Conservation (phyloP, 2,888 invertebrate genomes). For the Agonopterix arenella region DNA sequence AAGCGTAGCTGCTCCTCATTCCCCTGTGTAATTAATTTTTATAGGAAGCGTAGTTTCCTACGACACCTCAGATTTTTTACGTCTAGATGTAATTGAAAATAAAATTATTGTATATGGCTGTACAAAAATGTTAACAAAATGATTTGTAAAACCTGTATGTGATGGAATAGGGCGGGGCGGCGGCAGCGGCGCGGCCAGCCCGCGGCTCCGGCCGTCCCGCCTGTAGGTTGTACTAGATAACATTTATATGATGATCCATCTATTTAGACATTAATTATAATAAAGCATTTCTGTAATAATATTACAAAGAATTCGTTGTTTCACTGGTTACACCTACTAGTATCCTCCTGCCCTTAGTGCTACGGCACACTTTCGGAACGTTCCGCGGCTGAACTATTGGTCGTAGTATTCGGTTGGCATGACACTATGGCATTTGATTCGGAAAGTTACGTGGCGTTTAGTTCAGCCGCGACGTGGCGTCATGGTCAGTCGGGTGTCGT, state of each 20-base stretch:
- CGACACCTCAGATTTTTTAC: conserved; percentile 75
- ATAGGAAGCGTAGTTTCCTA: conserved; percentile 76
- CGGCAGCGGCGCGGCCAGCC: conserved; percentile 46
- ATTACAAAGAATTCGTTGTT: conserved; percentile 66
- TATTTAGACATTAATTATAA: conserved; percentile 81
- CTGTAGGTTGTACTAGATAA: conserved; percentile 75
- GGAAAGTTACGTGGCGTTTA: too few species aligned
- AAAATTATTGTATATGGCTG: conserved; percentile 78
- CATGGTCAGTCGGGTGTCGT: too few species aligned
- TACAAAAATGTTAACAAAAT: conserved; percentile 75
- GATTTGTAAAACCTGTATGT: conserved; percentile 74
- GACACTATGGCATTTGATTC: too few species aligned
- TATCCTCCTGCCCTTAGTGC: too few species aligned
- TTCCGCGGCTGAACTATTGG: too few species aligned
- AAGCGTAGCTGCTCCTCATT: conserved; percentile 73
- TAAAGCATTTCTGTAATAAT: conserved; percentile 82
- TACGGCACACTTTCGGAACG: too few species aligned
- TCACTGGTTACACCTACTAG: conserved; percentile 27
- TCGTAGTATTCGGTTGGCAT: too few species aligned
- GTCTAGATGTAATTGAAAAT: conserved; percentile 76
- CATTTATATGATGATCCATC: conserved; percentile 79
- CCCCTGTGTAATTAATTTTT: conserved; percentile 72
- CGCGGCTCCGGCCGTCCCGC: conserved; percentile 56
- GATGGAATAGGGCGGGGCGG: conserved; percentile 64
- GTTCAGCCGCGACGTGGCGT: too few species aligned